phyloP scores from a whole-genome alignment of 2,797 vertebrate species.

The Scomberomorus guttatus region DNA sequence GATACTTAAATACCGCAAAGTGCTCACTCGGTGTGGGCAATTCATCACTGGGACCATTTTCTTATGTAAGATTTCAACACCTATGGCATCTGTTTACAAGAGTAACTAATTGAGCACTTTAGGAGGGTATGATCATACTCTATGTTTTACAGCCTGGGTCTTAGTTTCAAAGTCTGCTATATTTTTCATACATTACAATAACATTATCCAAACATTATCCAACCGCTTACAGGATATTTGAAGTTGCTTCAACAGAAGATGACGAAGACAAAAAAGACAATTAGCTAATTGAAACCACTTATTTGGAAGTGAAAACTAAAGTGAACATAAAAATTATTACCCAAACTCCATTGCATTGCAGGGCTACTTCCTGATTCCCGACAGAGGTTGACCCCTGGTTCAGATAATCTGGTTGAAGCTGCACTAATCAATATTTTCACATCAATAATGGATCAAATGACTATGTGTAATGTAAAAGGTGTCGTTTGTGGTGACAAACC shows the following conservation, averaged over 20 bases:
- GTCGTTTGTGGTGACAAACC: not conserved
- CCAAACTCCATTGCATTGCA: not conserved
- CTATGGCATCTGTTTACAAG: not conserved
- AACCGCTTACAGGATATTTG: no score
- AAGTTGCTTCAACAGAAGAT: not conserved
- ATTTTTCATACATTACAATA: slow-evolving; percentile 7
- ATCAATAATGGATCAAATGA: slow-evolving; percentile 2
- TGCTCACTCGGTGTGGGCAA: slow-evolving; percentile 61
- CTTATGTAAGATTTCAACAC: slow-evolving; percentile 25
- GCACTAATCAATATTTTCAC: not conserved
- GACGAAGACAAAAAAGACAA: not conserved
- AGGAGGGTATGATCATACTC: slow-evolving; percentile 2
- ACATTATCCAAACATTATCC: no score
- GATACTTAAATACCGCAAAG: slow-evolving; percentile 53
- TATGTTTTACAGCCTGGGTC: slow-evolving; percentile 6
- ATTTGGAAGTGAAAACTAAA: not conserved
- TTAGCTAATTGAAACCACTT: not conserved
- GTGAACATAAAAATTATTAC: not conserved
- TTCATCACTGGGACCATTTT: slow-evolving; percentile 64
- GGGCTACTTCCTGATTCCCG: not conserved
- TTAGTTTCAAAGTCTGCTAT: not conserved
- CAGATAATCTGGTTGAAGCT: not conserved
- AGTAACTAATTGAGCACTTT: not conserved
- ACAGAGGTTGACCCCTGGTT: not conserved
- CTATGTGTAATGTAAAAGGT: not conserved